Base-by-base conservation (phyloP, 1,140 invertebrate species). In the Drosophila nasuta region DNA sequence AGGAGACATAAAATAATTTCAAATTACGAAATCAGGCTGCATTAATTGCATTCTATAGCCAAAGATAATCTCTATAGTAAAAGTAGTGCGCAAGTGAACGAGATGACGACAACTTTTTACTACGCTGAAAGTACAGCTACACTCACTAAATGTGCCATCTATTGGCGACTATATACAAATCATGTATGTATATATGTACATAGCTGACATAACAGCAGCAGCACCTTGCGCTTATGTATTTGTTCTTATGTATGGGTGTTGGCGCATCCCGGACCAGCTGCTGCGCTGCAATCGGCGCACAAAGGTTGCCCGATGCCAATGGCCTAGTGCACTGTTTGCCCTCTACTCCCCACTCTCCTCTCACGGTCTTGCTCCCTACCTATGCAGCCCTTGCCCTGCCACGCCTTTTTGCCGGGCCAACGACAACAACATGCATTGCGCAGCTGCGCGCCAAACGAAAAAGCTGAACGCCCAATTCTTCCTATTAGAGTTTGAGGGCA, bases 251-350 rank as follows among this genome's bases (percentile, higher is more conserved):
- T 13, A 45, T 49, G 52, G 66, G 52, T 63, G 52, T 66, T 76
- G 60, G 73, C 66, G 82, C 79, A 82, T 79, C 67, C 66, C 45
- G 73, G 66, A 54, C 48, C 77, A 77, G 77, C 62, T 62, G 64
- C 75, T 75, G 68, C 11, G 67, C 82, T 81, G 82, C 82, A 85
- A 80, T 83, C 52, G 76, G 76, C 72, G 73, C 72, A 58, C 67
- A 81, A 77, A 85, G 82, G 82, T 86, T 85, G 81, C 69, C 38
- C 78, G 81, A 88, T 88, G 83, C 83, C 85, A 88, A 88, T 88
- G 83, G 83, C 83, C 83, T 88, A 88, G 83, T 88, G 83, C 83
- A 89, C 85, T 88, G 68, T 63, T 43, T 13, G 41, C 2, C 66
- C 62, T 7, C 38, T 17, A 17, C 28, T 4, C 13, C n/a, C 25